These are phyloP conservation scores for Eueremaeus valkanovi DNA, from an alignment of 2,888 invertebrate genomes.

Conservation along the genomic window DNA sequence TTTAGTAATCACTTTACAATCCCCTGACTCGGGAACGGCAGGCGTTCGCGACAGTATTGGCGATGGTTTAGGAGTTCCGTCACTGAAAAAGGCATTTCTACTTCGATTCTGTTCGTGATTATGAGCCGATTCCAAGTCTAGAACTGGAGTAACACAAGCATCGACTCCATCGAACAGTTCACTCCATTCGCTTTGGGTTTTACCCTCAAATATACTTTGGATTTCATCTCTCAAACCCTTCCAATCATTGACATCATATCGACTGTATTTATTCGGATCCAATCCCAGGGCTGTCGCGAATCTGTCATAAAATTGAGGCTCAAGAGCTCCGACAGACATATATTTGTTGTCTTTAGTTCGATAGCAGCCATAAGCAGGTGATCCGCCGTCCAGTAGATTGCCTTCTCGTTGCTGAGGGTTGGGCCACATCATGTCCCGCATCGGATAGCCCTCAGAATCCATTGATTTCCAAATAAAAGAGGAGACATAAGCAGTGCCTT, in stretches of 20 bases:
- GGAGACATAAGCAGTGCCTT: conserved; percentile 78
- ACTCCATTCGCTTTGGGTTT: conserved; percentile 56
- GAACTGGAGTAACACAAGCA: conserved; percentile 89
- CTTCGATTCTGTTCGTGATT: conserved; percentile 58
- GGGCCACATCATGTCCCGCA: conserved; percentile 39
- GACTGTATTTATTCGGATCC: conserved; percentile 35
- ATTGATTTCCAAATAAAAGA: conserved; percentile 73
- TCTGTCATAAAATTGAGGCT: conserved; percentile 78
- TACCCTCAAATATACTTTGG: conserved; percentile 52
- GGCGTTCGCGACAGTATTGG: conserved; percentile 74
- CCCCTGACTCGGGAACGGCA: conserved; percentile 52
- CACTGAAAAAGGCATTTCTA: conserved; percentile 35
- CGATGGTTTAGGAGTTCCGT: conserved; percentile 64
- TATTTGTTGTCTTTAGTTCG: conserved; percentile 85
- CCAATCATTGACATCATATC: conserved; percentile 54
- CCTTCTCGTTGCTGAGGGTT: conserved; percentile 49
- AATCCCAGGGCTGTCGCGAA: conserved; percentile 58
- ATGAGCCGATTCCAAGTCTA: conserved; percentile 67
- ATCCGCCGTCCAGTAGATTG: conserved; percentile 78
- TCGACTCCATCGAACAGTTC: conserved; percentile 71
- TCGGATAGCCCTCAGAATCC: conserved; percentile 51
- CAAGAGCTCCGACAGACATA: conserved; percentile 92
- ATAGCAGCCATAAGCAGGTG: conserved; percentile 77
- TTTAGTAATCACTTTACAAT: conserved; percentile 61
- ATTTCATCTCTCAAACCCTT: conserved; percentile 53